phyloP scores from a whole-genome alignment of 2,888 invertebrate genomes.

The Nowickia ferox region DNA sequence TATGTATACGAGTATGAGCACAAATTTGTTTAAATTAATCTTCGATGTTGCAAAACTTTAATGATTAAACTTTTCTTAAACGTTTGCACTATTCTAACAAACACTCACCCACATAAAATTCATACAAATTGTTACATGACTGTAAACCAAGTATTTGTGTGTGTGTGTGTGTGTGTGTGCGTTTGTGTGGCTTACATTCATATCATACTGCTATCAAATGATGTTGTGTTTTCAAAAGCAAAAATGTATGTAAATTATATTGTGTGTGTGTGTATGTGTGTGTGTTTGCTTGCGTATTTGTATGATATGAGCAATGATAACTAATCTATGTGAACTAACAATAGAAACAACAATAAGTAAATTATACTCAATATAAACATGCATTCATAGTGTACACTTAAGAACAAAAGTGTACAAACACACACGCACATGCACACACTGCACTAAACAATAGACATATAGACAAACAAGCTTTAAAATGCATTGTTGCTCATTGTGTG shows the following conservation, averaged over 20 bases:
- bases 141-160: conserved; percentile 19
- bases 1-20: too few relatives aligned
- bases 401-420: neutral
- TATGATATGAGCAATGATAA: conserved; percentile 68
- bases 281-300: conserved; percentile 18
- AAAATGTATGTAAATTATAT: neutral
- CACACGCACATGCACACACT: neutral
- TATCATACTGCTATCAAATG: conserved; percentile 51
- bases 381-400: neutral
- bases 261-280: neutral
- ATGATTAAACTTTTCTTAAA: conserved; percentile 24
- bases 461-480: conserved; percentile 24
- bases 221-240: neutral
- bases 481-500: conserved; percentile 12
- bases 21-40: conserved; percentile 7
- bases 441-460: neutral
- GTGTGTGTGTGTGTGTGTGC: neutral
- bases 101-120: neutral
- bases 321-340: conserved; percentile 69
- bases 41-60: conserved; percentile 12
- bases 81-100: neutral
- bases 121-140: neutral
- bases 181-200: conserved; percentile 12
- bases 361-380: conserved; percentile 65
- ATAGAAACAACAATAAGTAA: conserved; percentile 65